Base-by-base conservation (phyloP, 2,113 vertebrate genomes). In the Cavia porcellus region DNA sequence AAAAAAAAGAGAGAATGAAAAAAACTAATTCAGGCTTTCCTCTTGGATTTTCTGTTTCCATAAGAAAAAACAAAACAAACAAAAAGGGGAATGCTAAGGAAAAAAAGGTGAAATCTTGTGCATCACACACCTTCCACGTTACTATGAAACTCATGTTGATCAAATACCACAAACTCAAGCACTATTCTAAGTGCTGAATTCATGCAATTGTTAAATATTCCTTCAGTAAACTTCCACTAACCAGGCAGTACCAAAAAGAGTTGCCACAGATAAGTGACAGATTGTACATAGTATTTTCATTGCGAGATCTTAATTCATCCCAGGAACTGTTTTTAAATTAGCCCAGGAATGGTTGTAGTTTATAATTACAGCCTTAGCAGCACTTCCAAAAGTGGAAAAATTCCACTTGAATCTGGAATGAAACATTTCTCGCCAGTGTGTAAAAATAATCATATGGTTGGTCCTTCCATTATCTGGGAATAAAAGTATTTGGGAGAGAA, bases 291-390 rank as follows among this genome's bases (percentile, higher is more conserved):
- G 66, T 13, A 89, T 90, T 97, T 97, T 90, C 64, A 93, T 32
- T 92, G 82, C 84, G 57, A 93, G 86, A 64, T n/a, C 64, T 86
- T 85, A 92, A 88, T 85, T 96, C 82, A 92, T 57, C 25, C 72
- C 83, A 89, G 86, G 50, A 91, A 94, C 61, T 24, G 30, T 77
- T 86, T 52, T 91, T 84, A 92, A 96, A 82, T 95, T 59, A 64
- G 90, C 79, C 80, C 77, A 72, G 74, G 91, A 92, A 92, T 7
- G 72, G 86, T 10, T 57, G 9, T 2, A 79, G 81, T 79, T 97
- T 92, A 77, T 95, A 84, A 95, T 38, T 59, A 85, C 32, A 92
- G 77, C 50, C 59, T 89, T 61, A 32, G 52, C 42, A 89, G 85
- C 81, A 90, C 47, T 82, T 88, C 81, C 77, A 20, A 66, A 80